A percentile compares a stretch with the other conserved stretches of the same genome.
These are phyloP conservation scores for Chrysomallon squamiferum DNA, from an alignment of 1,140 invertebrate genomes.

Conservation along the genomic window DNA sequence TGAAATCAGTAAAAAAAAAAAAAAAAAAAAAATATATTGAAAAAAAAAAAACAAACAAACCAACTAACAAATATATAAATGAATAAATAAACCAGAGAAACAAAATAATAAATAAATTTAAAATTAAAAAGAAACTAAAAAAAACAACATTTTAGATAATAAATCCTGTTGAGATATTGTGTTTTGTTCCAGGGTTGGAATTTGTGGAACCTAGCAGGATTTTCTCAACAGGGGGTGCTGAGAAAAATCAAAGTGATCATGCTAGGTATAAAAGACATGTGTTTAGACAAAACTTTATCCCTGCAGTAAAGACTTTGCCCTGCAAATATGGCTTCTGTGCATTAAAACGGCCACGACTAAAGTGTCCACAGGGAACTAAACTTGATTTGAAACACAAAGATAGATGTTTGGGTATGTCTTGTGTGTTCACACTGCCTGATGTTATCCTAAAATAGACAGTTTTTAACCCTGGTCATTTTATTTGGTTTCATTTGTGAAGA, in stretches of 20 bases:
- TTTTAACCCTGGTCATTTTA: too few relatives aligned
- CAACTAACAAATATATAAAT: too few relatives aligned
- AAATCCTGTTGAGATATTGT: too few relatives aligned
- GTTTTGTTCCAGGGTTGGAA: constrained; percentile 42
- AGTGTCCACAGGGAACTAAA: neutral
- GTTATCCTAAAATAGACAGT: neutral
- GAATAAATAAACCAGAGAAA: too few relatives aligned
- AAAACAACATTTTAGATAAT: too few relatives aligned
- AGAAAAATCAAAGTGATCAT: constrained; percentile 1
- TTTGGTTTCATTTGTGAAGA: too few relatives aligned
- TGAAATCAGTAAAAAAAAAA: too few relatives aligned
- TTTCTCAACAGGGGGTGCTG: constrained; percentile 16
- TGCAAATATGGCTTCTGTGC: constrained; percentile 8
- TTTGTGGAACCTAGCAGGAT: constrained; percentile 44
- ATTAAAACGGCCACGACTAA: neutral
- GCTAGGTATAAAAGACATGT: neutral
- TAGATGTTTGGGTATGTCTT: constrained; percentile 1
- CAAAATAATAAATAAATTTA: too few relatives aligned
- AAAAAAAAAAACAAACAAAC: too few relatives aligned
- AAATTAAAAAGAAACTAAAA: too few relatives aligned
- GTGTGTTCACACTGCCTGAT: neutral
- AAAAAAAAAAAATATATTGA: too few relatives aligned
- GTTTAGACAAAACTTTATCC: neutral
- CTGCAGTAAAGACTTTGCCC: neutral
- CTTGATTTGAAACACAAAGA: neutral